Evolutionary conservation across 2,888 invertebrate genomes (phyloP), one percentile per base, ranked within the genome.

Genomic region (Pardosa pseudoannulata): DNA sequence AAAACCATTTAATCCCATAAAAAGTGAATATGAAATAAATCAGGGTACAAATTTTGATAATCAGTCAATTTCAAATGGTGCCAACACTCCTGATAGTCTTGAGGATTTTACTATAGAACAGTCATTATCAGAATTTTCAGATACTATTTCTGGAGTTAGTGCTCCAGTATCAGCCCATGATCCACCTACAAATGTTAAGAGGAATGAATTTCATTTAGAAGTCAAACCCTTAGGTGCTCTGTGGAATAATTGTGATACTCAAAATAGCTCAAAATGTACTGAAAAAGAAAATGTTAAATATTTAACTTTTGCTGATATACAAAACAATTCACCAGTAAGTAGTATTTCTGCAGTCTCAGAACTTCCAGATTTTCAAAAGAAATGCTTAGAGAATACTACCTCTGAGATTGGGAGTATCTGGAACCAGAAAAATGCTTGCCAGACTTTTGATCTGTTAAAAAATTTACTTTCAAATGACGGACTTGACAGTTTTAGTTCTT

Each of bases 1-100:
- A 27, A 82, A 70, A 28, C 31, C 62, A n/a, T 27, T 82, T 5
- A 70, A 68, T 28, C 41, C 74, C 19, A 41, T 82, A 19, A 39
- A 68, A 75, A 82, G 6, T 13, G 64, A 74, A 39, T n/a, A n/a
- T n/a, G 36, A 36, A 36, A 5, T 9, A 36, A 36, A 36, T 36
- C 13, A 16, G 2, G 46, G 46, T 16, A 23, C 56, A 56, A 23
- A 23, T 56, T 80, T 32, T 29, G 50, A 73, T 36, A 19, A 5
- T 16, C 23, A 36, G 31, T 65, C 72, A 2, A 31, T 50, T 9
- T 76, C 87, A 31, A 80, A 80, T 72, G 87, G 87, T 70, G 72
- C 79, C 29, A 80, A 81, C 13, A 88, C 88, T 5, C 88, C 88
- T 16, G 88, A 88, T 39, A 88, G 88, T 65, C 72, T 88, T 19